Percentiles rank a stretch among this genome's conserved stretches.
Conservation (phyloP, 2,113 vertebrate genomes). For the Zootoca vivipara region DNA sequence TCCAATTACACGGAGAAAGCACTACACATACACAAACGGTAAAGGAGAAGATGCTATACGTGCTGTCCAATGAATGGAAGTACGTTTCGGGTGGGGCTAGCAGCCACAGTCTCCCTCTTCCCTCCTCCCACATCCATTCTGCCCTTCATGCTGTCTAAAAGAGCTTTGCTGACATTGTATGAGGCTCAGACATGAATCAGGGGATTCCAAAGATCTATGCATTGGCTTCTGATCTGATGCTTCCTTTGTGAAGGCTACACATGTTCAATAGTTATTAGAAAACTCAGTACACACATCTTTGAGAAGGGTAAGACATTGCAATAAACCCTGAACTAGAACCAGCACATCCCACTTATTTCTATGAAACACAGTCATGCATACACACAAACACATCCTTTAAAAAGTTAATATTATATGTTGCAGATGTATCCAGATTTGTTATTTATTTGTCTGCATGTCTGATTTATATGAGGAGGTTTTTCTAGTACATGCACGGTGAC, state of each 20-base stretch:
- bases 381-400: background rate
- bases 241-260: background rate
- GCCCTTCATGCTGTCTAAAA: background rate
- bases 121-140: background rate
- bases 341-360: background rate
- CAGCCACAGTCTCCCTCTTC: background rate
- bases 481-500: background rate
- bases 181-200: background rate
- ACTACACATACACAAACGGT: background rate
- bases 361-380: background rate
- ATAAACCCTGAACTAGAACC: background rate
- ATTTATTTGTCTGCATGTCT: background rate
- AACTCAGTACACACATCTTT: background rate
- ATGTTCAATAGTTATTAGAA: background rate
- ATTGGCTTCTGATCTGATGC: background rate
- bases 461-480: background rate
- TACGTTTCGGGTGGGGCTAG: background rate
- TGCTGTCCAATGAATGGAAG: background rate
- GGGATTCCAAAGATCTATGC: too few species aligned
- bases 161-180: background rate
- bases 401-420: background rate
- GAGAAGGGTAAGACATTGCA: background rate
- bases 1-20: background rate
- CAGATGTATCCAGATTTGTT: background rate
- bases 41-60: background rate